Evolutionary conservation across 2,888 invertebrate species (phyloP).

Genomic region (Drosophila nr. perissopoda): DNA sequence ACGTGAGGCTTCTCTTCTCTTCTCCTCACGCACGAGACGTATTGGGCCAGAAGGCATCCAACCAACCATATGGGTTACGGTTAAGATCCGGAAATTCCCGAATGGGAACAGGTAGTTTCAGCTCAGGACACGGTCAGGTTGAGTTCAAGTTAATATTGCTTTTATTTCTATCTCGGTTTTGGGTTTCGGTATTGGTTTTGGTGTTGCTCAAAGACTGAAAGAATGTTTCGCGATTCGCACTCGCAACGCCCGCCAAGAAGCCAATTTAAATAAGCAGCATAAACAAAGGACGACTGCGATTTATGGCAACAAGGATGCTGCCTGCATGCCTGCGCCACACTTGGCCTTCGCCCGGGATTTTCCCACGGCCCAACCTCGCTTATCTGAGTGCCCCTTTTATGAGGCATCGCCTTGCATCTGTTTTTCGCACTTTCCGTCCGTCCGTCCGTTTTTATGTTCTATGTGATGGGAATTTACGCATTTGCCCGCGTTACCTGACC

Average conservation of each 20-base stretch:
- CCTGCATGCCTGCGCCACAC: conserved; percentile 2
- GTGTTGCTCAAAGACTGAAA: neutral
- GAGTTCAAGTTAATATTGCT: conserved; percentile 3
- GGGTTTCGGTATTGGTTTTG: conserved; percentile 5
- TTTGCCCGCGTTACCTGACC: conserved; percentile 11
- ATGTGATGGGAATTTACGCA: conserved; percentile 69
- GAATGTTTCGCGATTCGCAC: conserved; percentile 13
- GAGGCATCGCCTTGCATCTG: conserved; percentile 54
- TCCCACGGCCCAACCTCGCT: conserved; percentile 62
- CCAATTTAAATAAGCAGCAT: conserved; percentile 82
- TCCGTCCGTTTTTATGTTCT: neutral
- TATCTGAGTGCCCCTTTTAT: conserved; percentile 68
- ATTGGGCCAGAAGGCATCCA: conserved; percentile 6
- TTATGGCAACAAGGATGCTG: conserved; percentile 43
- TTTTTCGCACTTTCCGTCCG: conserved; percentile 49
- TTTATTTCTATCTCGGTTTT: neutral
- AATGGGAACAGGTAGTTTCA: conserved; percentile 44
- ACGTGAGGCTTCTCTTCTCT: neutral
- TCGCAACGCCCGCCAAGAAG: conserved; percentile 77
- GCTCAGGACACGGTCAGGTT: conserved; percentile 10
- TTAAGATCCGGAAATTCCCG: conserved; percentile 63
- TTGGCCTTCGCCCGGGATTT: conserved; percentile 55
- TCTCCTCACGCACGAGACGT: neutral
- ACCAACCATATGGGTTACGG: conserved; percentile 67
- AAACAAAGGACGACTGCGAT: conserved; percentile 68